Percentiles rank a stretch among this genome's conserved stretches.
Conservation (phyloP, 1,140 invertebrate genomes). For the Bicyclus anynana region DNA sequence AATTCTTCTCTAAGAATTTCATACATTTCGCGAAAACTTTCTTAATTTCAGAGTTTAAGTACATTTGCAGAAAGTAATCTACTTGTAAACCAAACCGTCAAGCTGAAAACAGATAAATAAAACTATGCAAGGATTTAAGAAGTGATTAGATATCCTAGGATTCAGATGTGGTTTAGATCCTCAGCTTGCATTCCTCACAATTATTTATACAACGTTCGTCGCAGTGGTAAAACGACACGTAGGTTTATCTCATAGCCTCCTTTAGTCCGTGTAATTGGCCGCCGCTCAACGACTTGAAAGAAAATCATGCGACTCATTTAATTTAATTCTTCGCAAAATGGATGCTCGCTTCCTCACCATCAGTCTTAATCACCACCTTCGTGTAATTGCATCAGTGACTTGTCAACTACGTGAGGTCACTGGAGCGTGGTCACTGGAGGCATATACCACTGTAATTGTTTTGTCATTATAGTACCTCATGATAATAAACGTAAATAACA, state of each 20-base stretch:
- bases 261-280: background rate
- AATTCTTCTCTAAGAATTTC: too few relatives aligned
- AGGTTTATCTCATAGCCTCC: background rate
- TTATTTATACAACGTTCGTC: background rate
- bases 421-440: background rate
- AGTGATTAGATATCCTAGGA: too few relatives aligned
- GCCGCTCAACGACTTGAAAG: background rate
- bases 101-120: too few relatives aligned
- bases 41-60: too few relatives aligned
- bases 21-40: too few relatives aligned
- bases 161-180: too few relatives aligned
- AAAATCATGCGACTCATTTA: background rate
- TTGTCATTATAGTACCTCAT: background rate
- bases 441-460: background rate
- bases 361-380: background rate
- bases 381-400: background rate
- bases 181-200: too few relatives aligned
- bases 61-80: too few relatives aligned
- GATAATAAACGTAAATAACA: too few relatives aligned
- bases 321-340: conserved; percentile 4
- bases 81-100: too few relatives aligned
- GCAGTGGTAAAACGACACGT: background rate
- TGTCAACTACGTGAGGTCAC: background rate
- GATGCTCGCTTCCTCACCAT: background rate
- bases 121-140: too few relatives aligned